Evolutionary conservation across 2,113 vertebrate species (phyloP).

Genomic region (Cercopithecus mona): DNA sequence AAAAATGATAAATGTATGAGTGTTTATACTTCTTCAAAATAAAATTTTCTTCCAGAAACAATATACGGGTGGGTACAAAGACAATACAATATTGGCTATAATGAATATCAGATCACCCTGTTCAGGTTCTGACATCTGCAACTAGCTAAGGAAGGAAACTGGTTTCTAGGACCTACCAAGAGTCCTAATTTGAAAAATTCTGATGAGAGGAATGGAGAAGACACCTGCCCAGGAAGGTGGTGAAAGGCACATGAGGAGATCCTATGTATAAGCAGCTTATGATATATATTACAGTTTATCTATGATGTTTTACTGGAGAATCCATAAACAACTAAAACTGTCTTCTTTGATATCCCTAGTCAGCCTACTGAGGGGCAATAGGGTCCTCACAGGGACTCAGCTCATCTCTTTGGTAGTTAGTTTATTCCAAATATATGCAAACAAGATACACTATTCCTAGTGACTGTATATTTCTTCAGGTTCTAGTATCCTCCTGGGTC

Average conservation of each 20-base stretch:
- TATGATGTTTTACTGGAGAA: background rate
- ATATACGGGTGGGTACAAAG: background rate
- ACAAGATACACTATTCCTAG: background rate
- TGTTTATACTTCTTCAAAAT: slow-evolving; percentile 35
- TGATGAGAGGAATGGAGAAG: background rate
- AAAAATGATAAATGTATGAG: slow-evolving; percentile 46
- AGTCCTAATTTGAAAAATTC: slow-evolving; percentile 13
- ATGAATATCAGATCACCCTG: background rate
- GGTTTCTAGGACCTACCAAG: background rate
- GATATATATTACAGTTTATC: background rate
- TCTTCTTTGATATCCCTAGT: background rate
- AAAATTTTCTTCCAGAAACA: slow-evolving; percentile 35
- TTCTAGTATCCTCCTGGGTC: background rate
- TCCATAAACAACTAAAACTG: background rate
- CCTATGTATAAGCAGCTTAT: background rate
- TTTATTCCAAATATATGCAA: background rate
- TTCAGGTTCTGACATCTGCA: background rate
- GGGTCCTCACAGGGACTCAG: background rate
- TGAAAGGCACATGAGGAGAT: background rate
- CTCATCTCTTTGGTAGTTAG: background rate
- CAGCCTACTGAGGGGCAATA: background rate
- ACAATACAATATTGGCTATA: slow-evolving; percentile 14
- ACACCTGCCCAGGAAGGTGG: background rate
- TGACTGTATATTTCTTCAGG: background rate
- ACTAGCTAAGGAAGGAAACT: background rate